These are phyloP conservation scores for Zapornia atra DNA, from an alignment of 2,113 vertebrate genomes.

Conservation along the genomic window DNA sequence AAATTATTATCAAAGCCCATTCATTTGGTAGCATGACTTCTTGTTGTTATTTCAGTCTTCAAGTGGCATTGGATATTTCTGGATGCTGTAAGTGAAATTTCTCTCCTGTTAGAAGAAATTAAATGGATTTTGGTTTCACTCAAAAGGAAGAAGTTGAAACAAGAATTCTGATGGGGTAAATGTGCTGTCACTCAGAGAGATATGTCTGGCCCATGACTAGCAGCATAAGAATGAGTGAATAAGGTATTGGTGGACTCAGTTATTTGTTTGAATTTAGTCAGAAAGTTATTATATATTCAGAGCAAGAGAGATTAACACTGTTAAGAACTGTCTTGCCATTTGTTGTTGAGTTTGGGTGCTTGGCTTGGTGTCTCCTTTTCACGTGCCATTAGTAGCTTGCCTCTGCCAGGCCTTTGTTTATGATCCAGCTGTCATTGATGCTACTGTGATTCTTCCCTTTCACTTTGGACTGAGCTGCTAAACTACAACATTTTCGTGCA, in stretches of 20 bases:
- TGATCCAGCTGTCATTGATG: background rate
- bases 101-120: background rate
- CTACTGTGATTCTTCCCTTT: background rate
- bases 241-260: background rate
- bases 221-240: background rate
- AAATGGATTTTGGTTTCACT: background rate
- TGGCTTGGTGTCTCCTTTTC: background rate
- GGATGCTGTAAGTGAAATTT: too few relatives aligned
- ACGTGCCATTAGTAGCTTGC: background rate
- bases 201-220: background rate
- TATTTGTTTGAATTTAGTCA: background rate
- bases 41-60: background rate
- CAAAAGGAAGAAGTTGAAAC: background rate
- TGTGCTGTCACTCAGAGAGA: background rate
- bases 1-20: background rate
- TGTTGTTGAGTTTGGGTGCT: background rate
- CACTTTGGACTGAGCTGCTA: background rate
- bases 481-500: background rate
- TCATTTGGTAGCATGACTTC: background rate
- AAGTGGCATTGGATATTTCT: background rate
- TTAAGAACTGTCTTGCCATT: background rate
- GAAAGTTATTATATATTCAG: background rate
- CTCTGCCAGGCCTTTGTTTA: background rate
- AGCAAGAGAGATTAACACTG: background rate
- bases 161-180: background rate